These are phyloP conservation scores for Cepaea hortensis DNA, from an alignment of 2,888 invertebrate genomes.

Conservation along the genomic window DNA sequence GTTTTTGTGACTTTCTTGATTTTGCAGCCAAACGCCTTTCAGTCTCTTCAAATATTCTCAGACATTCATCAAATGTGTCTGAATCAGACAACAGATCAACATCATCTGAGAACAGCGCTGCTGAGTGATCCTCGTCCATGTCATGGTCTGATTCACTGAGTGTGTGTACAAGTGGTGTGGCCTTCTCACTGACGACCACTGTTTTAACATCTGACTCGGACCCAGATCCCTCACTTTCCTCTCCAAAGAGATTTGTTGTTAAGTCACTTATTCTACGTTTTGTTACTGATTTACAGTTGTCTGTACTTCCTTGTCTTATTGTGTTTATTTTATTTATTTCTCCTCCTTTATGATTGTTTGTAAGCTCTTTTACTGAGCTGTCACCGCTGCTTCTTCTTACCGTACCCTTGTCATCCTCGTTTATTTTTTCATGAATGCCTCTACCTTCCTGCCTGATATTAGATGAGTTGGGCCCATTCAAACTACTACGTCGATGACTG, in stretches of 20 bases:
- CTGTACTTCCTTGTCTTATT: not conserved
- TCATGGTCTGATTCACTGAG: slow-evolving; percentile 48
- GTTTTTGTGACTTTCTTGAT: slow-evolving; percentile 43
- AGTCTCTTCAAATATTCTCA: slow-evolving; percentile 88
- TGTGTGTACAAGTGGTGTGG: slow-evolving; percentile 25
- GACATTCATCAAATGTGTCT: slow-evolving; percentile 88
- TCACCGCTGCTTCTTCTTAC: slow-evolving; percentile 2
- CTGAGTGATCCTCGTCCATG: slow-evolving; percentile 17
- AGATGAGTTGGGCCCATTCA: not conserved
- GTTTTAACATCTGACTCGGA: slow-evolving; percentile 45
- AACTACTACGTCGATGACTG: not conserved
- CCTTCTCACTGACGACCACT: slow-evolving; percentile 1
- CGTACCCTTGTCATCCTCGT: slow-evolving; percentile 2
- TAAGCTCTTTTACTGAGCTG: not conserved
- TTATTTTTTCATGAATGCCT: not conserved
- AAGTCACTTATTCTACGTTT: slow-evolving; percentile 28
- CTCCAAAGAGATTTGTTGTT: slow-evolving; percentile 44
- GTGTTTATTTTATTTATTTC: not conserved
- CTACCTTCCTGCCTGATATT: not conserved
- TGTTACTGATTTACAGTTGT: not conserved
- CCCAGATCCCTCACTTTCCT: slow-evolving; percentile 43
- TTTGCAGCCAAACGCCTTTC: slow-evolving; percentile 45
- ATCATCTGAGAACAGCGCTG: slow-evolving; percentile 28
- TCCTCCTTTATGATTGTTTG: too few species aligned
- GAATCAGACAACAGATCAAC: slow-evolving; percentile 69